Percentiles rank a stretch among this genome's conserved stretches.
phyloP scores from a whole-genome alignment of 2,113 vertebrate genomes.

The Piaya cayana region DNA sequence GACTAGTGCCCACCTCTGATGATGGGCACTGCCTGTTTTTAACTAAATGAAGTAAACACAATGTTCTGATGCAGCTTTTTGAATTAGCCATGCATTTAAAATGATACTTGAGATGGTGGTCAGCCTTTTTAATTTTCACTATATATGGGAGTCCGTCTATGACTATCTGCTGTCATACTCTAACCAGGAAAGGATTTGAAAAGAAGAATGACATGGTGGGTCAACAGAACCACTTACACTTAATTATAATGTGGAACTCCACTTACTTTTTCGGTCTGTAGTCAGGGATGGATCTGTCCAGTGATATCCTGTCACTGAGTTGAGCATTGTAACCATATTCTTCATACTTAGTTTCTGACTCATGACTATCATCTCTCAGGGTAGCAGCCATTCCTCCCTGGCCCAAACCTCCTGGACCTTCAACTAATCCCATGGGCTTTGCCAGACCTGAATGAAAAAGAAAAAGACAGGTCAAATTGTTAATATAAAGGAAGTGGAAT shows the following conservation, averaged over 20 bases:
- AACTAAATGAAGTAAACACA: background rate
- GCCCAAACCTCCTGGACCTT: constrained; percentile 95
- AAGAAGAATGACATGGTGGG: background rate
- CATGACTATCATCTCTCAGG: constrained; percentile 87
- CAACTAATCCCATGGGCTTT: constrained; percentile 96
- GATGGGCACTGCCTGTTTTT: background rate
- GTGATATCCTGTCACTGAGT: constrained; percentile 94
- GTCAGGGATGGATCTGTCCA: constrained; percentile 96
- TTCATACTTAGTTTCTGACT: constrained; percentile 88
- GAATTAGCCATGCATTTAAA: background rate
- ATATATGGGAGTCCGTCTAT: background rate
- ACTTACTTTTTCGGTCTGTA: constrained; percentile 96
- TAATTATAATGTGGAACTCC: background rate
- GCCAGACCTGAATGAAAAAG: constrained; percentile 83
- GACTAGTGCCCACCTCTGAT: background rate
- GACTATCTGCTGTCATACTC: background rate
- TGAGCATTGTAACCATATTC: constrained; percentile 97
- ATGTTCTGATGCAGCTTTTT: background rate
- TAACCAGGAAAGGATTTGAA: background rate
- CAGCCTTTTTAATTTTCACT: background rate
- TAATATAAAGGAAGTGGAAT: background rate
- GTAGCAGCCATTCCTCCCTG: constrained; percentile 93
- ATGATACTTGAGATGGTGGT: background rate
- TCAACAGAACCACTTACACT: background rate
- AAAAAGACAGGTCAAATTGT: background rate